These are phyloP conservation scores for Hippocampus guttulatus DNA, from an alignment of 2,113 vertebrate genomes.

Conservation along the genomic window DNA sequence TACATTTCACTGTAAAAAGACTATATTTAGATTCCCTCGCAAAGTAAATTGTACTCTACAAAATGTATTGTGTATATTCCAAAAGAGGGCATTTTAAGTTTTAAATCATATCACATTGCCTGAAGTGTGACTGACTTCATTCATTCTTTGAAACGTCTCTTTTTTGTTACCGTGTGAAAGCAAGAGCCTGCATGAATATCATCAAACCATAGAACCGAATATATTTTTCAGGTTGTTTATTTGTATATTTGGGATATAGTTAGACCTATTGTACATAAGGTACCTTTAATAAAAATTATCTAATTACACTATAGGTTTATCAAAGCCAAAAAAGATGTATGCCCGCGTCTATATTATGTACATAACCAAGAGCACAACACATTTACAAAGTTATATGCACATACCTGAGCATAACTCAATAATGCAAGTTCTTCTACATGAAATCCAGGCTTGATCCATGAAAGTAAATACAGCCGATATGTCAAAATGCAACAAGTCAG, in stretches of 20 bases:
- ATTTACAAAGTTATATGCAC: slow-evolving; percentile 77
- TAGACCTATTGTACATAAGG: slow-evolving; percentile 62
- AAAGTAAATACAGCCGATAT: slow-evolving; percentile 47
- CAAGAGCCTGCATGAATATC: slow-evolving; percentile 36
- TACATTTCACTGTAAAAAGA: no score
- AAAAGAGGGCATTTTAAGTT: no score
- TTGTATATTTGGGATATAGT: slow-evolving; percentile 62
- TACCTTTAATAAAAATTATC: slow-evolving; percentile 70
- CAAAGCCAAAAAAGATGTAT: slow-evolving; percentile 63
- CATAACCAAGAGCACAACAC: slow-evolving; percentile 69
- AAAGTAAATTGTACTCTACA: no score
- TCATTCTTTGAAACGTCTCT: background rate
- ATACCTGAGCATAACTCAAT: slow-evolving; percentile 79
- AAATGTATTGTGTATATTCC: no score
- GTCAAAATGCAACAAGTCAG: slow-evolving; percentile 51
- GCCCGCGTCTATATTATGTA: slow-evolving; percentile 58
- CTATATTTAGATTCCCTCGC: no score
- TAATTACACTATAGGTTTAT: slow-evolving; percentile 67
- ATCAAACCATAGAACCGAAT: slow-evolving; percentile 54
- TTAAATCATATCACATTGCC: background rate
- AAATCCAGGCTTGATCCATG: slow-evolving; percentile 67
- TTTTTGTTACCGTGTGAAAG: slow-evolving; percentile 15
- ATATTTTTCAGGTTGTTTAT: slow-evolving; percentile 67
- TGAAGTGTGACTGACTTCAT: background rate
- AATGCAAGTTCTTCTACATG: slow-evolving; percentile 62